Base-by-base conservation (phyloP, 2,888 invertebrate genomes). In the Nomada hirtipes region DNA sequence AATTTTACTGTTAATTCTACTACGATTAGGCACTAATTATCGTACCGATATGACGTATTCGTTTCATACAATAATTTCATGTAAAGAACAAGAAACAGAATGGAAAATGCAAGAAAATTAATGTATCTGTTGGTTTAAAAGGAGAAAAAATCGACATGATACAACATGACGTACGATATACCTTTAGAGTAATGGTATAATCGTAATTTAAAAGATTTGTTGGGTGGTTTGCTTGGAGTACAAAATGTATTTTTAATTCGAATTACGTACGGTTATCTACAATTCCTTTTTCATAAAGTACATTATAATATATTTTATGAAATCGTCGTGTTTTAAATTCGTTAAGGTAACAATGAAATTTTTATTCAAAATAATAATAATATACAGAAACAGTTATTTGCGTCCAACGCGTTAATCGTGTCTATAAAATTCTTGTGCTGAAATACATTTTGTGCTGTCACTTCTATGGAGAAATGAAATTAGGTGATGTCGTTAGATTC, bases 41-140 rank as follows among this genome's bases (percentile, higher is more conserved):
- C 61, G 65, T 79, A 74, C 36, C 61, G 23, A 71, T 61, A 71
- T 29, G 26, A 61, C 60, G 36, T 57, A 76, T 85, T 86, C 76
- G 72, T 76, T 86, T 83, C 67, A n/a, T 78, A 78, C 50, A 57
- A 72, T 85, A 70, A 53, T 81, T 81, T 85, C 72, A 50, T 70
- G 36, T 61, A 60, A 72, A 44, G 36, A 63, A 36, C 23, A 13
- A 53, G 53, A 63, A 18, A 65, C 13, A 53, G 29, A n/a, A 36
- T n/a, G 2, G n/a, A 47, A 60, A 47, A 10, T 61, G 26, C 23
- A 53, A 61, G 20, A 42, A 55, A 55, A 55, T 70, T 63, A 61
- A 50, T 70, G 29, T 61, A 61, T 65, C 59, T 67, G 20, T 26
- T 59, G 52, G 42, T 65, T 60, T 60, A 23, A 42, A 26, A 68